Evolutionary conservation across 2,113 vertebrate genomes (phyloP).

Genomic region (Dermatemys mawii): DNA sequence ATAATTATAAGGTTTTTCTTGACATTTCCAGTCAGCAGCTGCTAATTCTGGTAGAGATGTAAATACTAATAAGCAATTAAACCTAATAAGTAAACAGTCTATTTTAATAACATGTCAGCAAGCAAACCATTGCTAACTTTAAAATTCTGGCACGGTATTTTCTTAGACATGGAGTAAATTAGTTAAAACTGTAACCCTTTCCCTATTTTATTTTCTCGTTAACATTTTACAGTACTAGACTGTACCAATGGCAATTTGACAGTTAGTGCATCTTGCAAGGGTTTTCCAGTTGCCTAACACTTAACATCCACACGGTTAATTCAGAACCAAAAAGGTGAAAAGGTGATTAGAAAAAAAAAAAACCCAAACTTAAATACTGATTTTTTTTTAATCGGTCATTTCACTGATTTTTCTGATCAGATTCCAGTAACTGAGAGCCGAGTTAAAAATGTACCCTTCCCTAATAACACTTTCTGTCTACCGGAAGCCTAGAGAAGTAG

Average conservation of each 20-base stretch:
- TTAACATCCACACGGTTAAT: not conserved
- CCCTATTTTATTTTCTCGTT: not conserved
- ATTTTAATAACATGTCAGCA: not conserved
- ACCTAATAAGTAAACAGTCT: not conserved
- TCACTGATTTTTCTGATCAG: not conserved
- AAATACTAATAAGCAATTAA: not conserved
- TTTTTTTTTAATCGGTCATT: not conserved
- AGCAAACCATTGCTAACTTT: not conserved
- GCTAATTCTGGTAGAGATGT: not conserved
- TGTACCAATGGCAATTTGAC: not conserved
- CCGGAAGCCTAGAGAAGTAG: not conserved
- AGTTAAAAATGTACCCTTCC: not conserved
- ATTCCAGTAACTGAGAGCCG: not conserved
- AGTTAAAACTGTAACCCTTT: not conserved
- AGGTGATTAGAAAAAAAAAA: not conserved
- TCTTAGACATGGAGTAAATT: not conserved
- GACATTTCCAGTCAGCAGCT: slow-evolving; percentile 16
- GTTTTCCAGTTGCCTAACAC: not conserved
- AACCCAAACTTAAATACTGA: not conserved
- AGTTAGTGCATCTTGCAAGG: not conserved
- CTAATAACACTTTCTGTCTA: not conserved
- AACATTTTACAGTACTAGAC: not conserved
- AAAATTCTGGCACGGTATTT: not conserved
- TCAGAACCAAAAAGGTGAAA: rapidly evolving
- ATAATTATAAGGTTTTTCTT: not conserved